Base-by-base conservation (phyloP, 2,797 vertebrate species). In the Sebastiscus tertius region DNA sequence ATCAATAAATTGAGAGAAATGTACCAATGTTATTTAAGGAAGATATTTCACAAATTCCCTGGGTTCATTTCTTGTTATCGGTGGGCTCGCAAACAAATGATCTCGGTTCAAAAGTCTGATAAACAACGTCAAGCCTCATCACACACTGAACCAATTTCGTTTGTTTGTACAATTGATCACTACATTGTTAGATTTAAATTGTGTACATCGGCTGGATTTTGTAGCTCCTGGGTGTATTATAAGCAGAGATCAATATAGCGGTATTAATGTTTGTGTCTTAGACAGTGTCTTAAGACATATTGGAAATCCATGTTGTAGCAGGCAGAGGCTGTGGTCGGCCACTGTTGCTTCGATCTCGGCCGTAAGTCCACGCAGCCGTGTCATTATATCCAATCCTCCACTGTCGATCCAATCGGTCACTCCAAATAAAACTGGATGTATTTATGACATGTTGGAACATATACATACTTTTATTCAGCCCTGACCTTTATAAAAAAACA, bases 241-340 rank as follows among this genome's bases (percentile, higher is more conserved):
- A 80, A 85, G 55, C 27, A 62, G 54, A 68, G 79, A 83, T 93
- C 88, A 85, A 88, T 91, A 79, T 42, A 69, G 77, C 4, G 4
- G 72, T 87, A 90, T 93, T 88, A 89, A 87, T 93, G 77, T 87
- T 85, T 90, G 59, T 78, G 79, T 91, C 80, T 91, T 71, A 67
- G 77, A 71, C 79, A 75, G 80, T 87, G 85, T 90, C 77, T 86
- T 86, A 86, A 87, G 85, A 87, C 75, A 39, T 93, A 95, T 94
- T 92, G 94, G 91, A 95, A 95, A 95, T 96, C 94, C 86, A 95
- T 95, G 75, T 33, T 73, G 73, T 42, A 89, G 87, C 85, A 54
- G 73, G 69, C 83, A 64, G 65, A 63, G 79, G 76, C 79, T 83
- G 80, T 68, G 75, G 79, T 72, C 83, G 24, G 69, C 72, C 65